These are phyloP conservation scores for Saturnia japonica DNA, from an alignment of 2,888 invertebrate species.

Conservation along the genomic window DNA sequence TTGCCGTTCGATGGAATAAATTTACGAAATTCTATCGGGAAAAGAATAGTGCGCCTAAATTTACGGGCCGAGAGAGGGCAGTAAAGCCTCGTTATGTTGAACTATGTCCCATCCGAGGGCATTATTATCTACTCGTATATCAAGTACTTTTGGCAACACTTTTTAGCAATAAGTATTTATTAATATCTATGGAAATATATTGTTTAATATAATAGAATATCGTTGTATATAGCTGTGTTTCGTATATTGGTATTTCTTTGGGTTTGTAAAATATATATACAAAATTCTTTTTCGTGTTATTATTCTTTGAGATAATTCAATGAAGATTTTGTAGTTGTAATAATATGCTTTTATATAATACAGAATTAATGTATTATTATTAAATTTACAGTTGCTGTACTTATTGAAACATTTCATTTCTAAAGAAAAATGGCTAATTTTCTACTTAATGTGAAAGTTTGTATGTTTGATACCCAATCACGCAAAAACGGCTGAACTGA, in stretches of 20 bases:
- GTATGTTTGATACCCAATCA: no score
- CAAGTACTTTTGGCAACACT: constrained; percentile 42
- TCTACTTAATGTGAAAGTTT: no score
- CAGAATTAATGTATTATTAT: no score
- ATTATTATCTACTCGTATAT: constrained; percentile 49
- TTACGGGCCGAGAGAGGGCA: constrained; percentile 70
- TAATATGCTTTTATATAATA: background rate
- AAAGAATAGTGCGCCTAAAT: constrained; percentile 76
- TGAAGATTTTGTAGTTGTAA: background rate
- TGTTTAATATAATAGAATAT: background rate
- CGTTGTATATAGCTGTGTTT: background rate
- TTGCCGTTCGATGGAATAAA: constrained; percentile 61
- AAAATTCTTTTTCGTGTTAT: background rate
- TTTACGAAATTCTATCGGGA: constrained; percentile 70
- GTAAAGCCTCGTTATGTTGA: constrained; percentile 78
- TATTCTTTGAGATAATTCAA: background rate
- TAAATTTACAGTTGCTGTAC: no score
- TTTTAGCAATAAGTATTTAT: constrained; percentile 26
- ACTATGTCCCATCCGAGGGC: constrained; percentile 68
- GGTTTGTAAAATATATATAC: background rate
- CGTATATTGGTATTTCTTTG: background rate
- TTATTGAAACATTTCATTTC: no score
- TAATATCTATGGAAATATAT: constrained; percentile 16
- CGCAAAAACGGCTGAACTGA: no score
- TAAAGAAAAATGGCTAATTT: no score